Evolutionary conservation across 2,797 vertebrate species (phyloP), one percentile per base, ranked within the genome.

Genomic region (Microcaecilia unicolor): DNA sequence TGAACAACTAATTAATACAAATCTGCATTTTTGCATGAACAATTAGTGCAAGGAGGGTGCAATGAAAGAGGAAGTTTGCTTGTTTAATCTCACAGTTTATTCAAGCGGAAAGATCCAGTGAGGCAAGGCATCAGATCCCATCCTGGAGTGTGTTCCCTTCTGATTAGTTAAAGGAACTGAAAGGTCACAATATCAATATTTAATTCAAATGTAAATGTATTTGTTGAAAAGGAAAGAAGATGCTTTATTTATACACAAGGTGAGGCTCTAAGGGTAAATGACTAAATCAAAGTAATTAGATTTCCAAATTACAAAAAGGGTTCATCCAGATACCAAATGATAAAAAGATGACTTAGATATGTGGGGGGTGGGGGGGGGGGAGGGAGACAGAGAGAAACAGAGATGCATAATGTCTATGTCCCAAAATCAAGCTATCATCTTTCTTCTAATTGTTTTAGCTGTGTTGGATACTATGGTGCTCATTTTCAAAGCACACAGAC

Each of bases 1-100:
- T 54, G 66, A 81, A 77, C 85, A 85, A 88, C 83, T 88, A 88
- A 89, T 90, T 89, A 87, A 88, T 89, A 87, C 72, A 78, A 85
- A 89, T 89, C 80, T 88, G 85, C 85, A 89, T 89, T 87, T 89
- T 84, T 90, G 84, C 85, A 89, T 87, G 89, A 86, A 84, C 82
- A 90, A 90, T 89, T 86, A 88, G 74, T 69, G 67, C 69, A 72
- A 80, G 64, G 76, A 80, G 74, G 67, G 62, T 65, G 73, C 78
- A 72, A 61, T 71, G 78, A 83, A 81, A 81, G 64, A 79, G 76
- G 78, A 81, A 85, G 80, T 79, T 83, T 62, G 62, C 78, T 82
- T 75, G 70, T 87, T 86, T 86, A 84, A 84, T 89, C 78, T 79
- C 76, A 76, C 69, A 59, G 73, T 47, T 70, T 76, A 75, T 68